Base-by-base conservation (phyloP, 1,140 invertebrate species). In the Drosophila tropicalis region DNA sequence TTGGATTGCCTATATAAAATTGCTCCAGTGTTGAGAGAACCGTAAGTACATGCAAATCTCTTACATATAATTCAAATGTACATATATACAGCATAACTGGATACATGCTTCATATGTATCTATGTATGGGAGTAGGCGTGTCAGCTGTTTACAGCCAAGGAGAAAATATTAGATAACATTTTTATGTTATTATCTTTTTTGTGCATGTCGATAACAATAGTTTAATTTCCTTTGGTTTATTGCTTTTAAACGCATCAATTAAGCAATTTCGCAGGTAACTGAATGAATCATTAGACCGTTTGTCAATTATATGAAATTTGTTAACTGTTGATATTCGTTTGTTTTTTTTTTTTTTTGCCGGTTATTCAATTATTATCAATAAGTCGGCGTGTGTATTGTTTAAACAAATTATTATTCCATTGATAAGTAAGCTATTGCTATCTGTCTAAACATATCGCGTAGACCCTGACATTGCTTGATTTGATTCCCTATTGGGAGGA, bases 1-100 rank as follows among this genome's bases (percentile, higher is more conserved):
- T 93, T 97, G 13, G 94, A 96, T 72, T 95, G 95, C 47, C 93
- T 97, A 17, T 93, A 96, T 62, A 96, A 96, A 84, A 95, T 96
- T 54, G 95, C 96, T 63, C 96, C 96, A 25, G 94, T 95, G 63
- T 93, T 97, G 22, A 93, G 94, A 76, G 95, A 96, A 92, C 95
- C 95, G 96, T 97, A 94, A 96, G 96, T 96, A 85, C n/a, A 22
- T 41, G 60, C 47, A 17, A 19, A 62, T 71, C 62, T 73, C 25
- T 62, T 54, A 66, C 47, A 47, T 55, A 39, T 40, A 47, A 36
- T 10, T 0, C 9, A 10, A 1, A 36, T 13, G 2, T 39, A 39
- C 3, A 13, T n/a, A 39, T 39, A 13, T 13, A 47, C 44, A 47
- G 19, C 44, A 47, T 47, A 47, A 47, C 44, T 47, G 44, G 15